Percentiles rank a stretch among this genome's conserved stretches.
These are phyloP conservation scores for Mus musculus DNA, from an alignment of 2,113 vertebrate species.

Conservation along the genomic window GRCm39 chr16:73725501-73726000, in stretches of 20 bases:
- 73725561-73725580: constrained; percentile 64
- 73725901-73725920: constrained; percentile 28
- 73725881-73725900: constrained; percentile 8
- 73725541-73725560: constrained; percentile 65
- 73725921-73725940: background rate
- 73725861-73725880: background rate
- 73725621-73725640: constrained; percentile 30
- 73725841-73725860: background rate
- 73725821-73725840: background rate
- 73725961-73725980: background rate
- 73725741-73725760: constrained; percentile 1
- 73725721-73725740: constrained; percentile 47
- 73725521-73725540: constrained; percentile 73
- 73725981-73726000: background rate
- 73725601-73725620: background rate
- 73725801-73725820: constrained; percentile 8
- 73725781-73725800: background rate
- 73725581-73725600: background rate
- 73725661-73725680: constrained; percentile 50
- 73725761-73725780: background rate
- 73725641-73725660: constrained; percentile 14
- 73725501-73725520: constrained; percentile 68
- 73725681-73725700: constrained; percentile 23
- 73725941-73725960: background rate
- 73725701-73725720: background rate